Evolutionary conservation across 2,797 vertebrate species (phyloP), one percentile per base, ranked within the genome.

Genomic region (Dipus sagitta): DNA sequence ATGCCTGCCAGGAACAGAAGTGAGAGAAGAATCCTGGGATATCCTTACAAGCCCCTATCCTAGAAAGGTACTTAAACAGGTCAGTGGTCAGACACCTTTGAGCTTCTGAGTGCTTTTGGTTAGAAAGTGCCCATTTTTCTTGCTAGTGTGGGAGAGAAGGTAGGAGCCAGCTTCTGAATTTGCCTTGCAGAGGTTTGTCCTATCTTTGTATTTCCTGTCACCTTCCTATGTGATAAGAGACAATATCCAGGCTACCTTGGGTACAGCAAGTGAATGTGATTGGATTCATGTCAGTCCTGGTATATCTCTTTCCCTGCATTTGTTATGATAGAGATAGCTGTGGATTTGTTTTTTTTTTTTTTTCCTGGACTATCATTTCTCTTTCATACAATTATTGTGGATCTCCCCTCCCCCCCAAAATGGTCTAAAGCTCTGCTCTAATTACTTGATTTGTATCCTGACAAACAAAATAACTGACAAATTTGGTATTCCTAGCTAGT

Each of bases 401-500:
- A 75, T 94, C 87, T 77, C n/a, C 23, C 72, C 32, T 64, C 30
- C 64, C 60, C 68, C 47, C 89, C 85, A 91, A 42, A 54, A 82
- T 79, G 90, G 81, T 75, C 28, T 52, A 76, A 77, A 82, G 64
- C 68, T 91, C 32, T 62, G 86, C 84, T 94, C 80, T 96, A 91
- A 94, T 96, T 93, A 93, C 76, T 76, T 83, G 88, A 90, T 94
- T 64, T 95, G 75, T 95, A 86, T 94, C 91, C 79, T 80, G 62
- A 95, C 93, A 96, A 96, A 96, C 65, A 87, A 81, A 81, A 60
- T 94, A 90, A 88, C 93, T 78, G 85, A 95, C n/a, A 38, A 90
- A 90, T 86, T 91, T 90, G 18, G 74, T 93, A 79, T 93, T 92
- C 67, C 85, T 89, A 87, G 62, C 60, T 92, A 90, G 75, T 93